Base-by-base conservation (phyloP, 2,113 vertebrate genomes). In the Corythornis cristatus region DNA sequence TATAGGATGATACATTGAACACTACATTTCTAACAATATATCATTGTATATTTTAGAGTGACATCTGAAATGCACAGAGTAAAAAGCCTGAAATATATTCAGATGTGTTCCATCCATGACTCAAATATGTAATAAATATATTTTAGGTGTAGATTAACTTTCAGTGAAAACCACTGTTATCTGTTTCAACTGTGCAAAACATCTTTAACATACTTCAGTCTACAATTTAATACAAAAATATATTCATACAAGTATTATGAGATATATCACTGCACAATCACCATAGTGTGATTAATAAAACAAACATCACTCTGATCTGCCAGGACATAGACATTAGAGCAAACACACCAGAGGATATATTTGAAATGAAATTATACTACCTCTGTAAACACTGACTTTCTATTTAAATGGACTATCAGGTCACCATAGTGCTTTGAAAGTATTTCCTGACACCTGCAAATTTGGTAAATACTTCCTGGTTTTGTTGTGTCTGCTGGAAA, bases 361-460 rank as follows among this genome's bases (percentile, higher is more conserved):
- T 97, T 93, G 74, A 80, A 89, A 83, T 88, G 51, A 91, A 88
- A 85, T 82, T 90, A 43, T 33, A 74, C 65, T 81, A 97, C 65
- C 64, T 88, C 87, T 87, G 78, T 77, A 45, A 40, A 93, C 35
- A n/a, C 65, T 94, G 83, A 65, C 8, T 92, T 35, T 77, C 64
- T 95, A 61, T 95, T 92, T 86, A 74, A 95, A 87, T 40, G 40
- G 33, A 83, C 92, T 93, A 54, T 91, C 72, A 90, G 83, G 87
- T 94, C 80, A 81, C 77, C 81, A 62, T 54, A 89, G 84, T 84
- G 54, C 80, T 97, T 97, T 91, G 31, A 90, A 97, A 96, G 97
- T 94, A 97, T 98, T 99, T 99, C 99, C 99, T 99, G 98, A 98
- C 99, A 99, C 98, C 99, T 99, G 99, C 97, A 97, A 98, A 98